A percentile compares a stretch with the other conserved stretches of the same genome.
These are phyloP conservation scores for Plestiodon gilberti DNA, from an alignment of 2,113 vertebrate species.

Conservation along the genomic window DNA sequence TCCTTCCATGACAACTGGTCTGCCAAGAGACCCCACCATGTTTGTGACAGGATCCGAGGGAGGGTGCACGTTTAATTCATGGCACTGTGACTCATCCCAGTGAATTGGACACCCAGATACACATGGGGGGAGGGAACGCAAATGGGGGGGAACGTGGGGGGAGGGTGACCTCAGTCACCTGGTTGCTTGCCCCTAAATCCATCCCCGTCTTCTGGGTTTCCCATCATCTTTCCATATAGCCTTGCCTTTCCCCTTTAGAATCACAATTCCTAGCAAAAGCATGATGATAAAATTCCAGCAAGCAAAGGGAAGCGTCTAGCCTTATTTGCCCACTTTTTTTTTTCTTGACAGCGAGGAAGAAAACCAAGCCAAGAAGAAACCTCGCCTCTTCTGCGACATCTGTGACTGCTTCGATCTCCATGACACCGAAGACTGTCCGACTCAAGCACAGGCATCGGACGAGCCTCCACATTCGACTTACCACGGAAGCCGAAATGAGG, in stretches of 20 bases:
- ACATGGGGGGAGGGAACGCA: neutral
- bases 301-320: neutral
- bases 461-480: slow-evolving; percentile 91
- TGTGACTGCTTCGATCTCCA: slow-evolving; percentile 98
- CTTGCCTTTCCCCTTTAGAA: neutral
- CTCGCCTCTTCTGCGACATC: slow-evolving; percentile 96
- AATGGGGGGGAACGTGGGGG: no score
- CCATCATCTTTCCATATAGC: neutral
- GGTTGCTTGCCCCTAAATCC: neutral
- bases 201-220: neutral
- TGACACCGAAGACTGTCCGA: slow-evolving; percentile 96
- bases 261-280: neutral
- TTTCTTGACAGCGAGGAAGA: slow-evolving; percentile 74
- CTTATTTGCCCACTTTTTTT: neutral
- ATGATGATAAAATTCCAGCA: neutral
- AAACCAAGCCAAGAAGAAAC: slow-evolving; percentile 87
- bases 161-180: no score
- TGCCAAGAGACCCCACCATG: neutral
- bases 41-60: neutral
- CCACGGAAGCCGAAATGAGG: slow-evolving; percentile 89
- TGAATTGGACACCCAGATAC: neutral
- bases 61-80: no score
- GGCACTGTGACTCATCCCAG: neutral
- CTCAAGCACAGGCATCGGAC: slow-evolving; percentile 88
- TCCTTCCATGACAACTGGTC: neutral